Percentiles rank a stretch among this genome's conserved stretches.
These are phyloP conservation scores for Leuciscus waleckii DNA, from an alignment of 2,797 vertebrate species.

Conservation along the genomic window DNA sequence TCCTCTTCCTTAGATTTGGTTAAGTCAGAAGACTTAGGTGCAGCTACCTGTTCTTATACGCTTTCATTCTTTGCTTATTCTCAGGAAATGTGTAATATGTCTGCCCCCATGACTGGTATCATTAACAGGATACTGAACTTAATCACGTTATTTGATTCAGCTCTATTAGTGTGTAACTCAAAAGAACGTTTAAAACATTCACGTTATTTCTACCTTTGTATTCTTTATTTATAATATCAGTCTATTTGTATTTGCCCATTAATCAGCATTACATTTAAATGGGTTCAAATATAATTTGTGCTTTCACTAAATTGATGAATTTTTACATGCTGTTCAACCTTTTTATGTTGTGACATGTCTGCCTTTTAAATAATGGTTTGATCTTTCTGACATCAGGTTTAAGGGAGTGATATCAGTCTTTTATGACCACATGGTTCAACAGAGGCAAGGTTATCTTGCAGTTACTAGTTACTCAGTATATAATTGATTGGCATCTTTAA, in stretches of 20 bases:
- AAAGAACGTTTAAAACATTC: not conserved
- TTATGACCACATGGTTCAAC: not conserved
- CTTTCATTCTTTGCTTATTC: not conserved
- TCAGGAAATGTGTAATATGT: not conserved
- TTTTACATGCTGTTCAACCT: not conserved
- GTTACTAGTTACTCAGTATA: not conserved
- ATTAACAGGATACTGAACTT: slow-evolving; percentile 15
- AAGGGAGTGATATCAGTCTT: not conserved
- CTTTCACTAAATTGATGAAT: not conserved
- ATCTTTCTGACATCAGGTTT: slow-evolving; percentile 2
- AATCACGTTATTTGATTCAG: not conserved
- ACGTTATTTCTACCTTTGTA: not conserved
- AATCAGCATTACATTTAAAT: slow-evolving; percentile 2
- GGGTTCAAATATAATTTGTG: not conserved
- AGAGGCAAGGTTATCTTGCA: not conserved
- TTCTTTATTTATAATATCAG: slow-evolving; percentile 4
- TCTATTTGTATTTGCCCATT: not conserved
- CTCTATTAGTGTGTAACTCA: not conserved
- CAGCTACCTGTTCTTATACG: not conserved
- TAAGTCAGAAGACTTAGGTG: slow-evolving; percentile 47
- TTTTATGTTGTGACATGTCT: slow-evolving; percentile 6
- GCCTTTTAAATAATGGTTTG: not conserved
- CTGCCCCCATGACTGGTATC: slow-evolving; percentile 8
- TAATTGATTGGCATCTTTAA: not conserved
- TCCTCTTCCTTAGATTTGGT: slow-evolving; percentile 58